phyloP scores from a whole-genome alignment of 64 coral and sea anemone genomes.

The Stichodactyla mertensii region DNA sequence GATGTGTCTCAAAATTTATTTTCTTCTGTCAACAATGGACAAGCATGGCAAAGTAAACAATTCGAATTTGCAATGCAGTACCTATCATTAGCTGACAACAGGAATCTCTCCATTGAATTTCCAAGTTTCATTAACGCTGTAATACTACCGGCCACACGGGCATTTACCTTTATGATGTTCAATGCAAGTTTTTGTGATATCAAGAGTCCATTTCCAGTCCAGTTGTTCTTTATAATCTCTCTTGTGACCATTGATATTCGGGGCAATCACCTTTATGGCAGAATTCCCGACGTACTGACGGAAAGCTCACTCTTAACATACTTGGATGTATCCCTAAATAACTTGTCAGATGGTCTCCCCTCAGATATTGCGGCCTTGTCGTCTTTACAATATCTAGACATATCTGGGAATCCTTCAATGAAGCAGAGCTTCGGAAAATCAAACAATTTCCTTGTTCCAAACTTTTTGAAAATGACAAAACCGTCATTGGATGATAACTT shows the following conservation, averaged over 20 bases:
- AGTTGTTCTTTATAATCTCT: neutral
- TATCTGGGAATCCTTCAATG: constrained; percentile 33
- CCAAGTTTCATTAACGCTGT: constrained; percentile 10
- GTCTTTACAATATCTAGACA: constrained; percentile 24
- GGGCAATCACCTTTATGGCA: constrained; percentile 21
- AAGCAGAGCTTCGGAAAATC: neutral
- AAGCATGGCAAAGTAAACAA: neutral
- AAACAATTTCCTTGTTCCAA: neutral
- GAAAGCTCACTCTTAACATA: constrained; percentile 15
- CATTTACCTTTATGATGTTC: neutral
- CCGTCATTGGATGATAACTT: constrained; percentile 12
- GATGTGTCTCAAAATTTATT: constrained; percentile 39
- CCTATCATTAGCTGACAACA: constrained; percentile 29
- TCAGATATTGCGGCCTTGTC: constrained; percentile 4
- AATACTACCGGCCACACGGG: neutral
- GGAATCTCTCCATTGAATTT: constrained; percentile 33
- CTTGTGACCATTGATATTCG: constrained; percentile 20
- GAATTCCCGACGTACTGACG: neutral
- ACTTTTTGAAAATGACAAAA: constrained; percentile 26
- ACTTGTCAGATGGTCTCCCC: constrained; percentile 26
- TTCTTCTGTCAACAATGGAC: constrained; percentile 28
- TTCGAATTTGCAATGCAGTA: neutral
- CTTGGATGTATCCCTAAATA: constrained; percentile 23
- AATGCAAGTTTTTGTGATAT: constrained; percentile 42
- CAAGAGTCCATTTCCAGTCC: neutral